Base-by-base conservation (phyloP, 1,140 invertebrate genomes). In the Delia radicum region DNA sequence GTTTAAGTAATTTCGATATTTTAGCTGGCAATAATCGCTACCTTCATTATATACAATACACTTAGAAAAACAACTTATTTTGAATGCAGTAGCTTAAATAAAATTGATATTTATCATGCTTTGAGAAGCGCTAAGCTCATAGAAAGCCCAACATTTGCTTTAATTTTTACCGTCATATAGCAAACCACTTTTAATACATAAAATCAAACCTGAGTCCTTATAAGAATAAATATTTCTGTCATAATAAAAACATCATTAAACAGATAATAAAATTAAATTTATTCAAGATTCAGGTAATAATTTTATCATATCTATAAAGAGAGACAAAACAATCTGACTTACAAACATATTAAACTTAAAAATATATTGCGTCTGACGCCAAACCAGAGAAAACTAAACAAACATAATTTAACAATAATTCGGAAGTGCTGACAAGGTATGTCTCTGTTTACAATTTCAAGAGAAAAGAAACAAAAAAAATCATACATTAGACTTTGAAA, bases 401-500 rank as follows among this genome's bases (percentile, higher is more conserved):
- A 37, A 69, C 65, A 69, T 69, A 33, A 37, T 69, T 69, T 69
- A 33, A 24, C 21, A 69, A 69, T 69, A 69, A 69, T 69, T 69
- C 65, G 65, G 65, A 69, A 69, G 65, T 69, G 65, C 65, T 69
- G 65, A 69, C 65, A 69, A 33, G n/a, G 65, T 69, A 69, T 69
- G 65, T 69, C 65, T 69, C 29, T 33, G 65, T 69, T 69, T 69
- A 69, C 65, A 69, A 55, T 55, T 55, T 55, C 48, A 55, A 55
- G 48, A 69, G 65, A 33, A 69, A n/a, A 63, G 10, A 21, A 7
- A 24, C 3, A 67, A 33, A 21, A 15, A 69, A 55, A 55, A 28
- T 12, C 15, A 29, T 13, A 69, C 48, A 55, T 55, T 24, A 21
- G 48, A 55, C 48, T 55, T 55, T 55, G 48, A 55, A 55, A 55